Base-by-base conservation (phyloP, 2,888 invertebrate genomes). In the Diabrotica balteata region DNA sequence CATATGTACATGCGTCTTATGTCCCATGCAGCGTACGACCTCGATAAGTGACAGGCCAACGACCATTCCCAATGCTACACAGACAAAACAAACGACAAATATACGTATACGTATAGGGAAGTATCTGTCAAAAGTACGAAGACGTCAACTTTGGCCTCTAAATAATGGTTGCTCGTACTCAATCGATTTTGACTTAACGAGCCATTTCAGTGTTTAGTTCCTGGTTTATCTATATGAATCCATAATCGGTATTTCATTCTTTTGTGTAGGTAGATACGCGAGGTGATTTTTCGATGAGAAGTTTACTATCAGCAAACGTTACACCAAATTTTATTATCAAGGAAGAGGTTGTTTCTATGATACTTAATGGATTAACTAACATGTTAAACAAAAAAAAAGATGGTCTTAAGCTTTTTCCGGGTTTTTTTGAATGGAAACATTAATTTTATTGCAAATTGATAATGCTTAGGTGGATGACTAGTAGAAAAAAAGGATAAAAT, bases 11-110 rank as follows among this genome's bases (percentile, higher is more conserved):
- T 62, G 54, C 54, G 32, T 62, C 47, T 42, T 47, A 54, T 62
- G 42, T 54, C 62, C 62, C 54, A 62, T 62, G 52, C 43, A 62
- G 62, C 32, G 61, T 62, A 78, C 79, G 81, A 78, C 81, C 80
- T 81, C 81, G 81, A 80, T 81, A 79, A 76, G 76, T 76, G 76
- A 76, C 78, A 79, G 80, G 80, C 80, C 81, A 81, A 80, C 79
- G 81, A 81, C 80, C 80, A 80, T 63, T 73, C 74, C 77, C 79
- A 80, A 80, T 80, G 80, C 75, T 80, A 70, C 69, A 65, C 77
- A 80, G 78, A 79, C 79, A 78, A 78, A 79, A 79, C 75, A 76
- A 72, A 75, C 70, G 72, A 74, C 71, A 74, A 17, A 55, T 17
- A 11, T 55, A 42, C 62, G 11, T 54, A 45, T 62, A 61, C 7